Base-by-base conservation (phyloP, 2,888 invertebrate genomes). In the Prenolepis imparis region DNA sequence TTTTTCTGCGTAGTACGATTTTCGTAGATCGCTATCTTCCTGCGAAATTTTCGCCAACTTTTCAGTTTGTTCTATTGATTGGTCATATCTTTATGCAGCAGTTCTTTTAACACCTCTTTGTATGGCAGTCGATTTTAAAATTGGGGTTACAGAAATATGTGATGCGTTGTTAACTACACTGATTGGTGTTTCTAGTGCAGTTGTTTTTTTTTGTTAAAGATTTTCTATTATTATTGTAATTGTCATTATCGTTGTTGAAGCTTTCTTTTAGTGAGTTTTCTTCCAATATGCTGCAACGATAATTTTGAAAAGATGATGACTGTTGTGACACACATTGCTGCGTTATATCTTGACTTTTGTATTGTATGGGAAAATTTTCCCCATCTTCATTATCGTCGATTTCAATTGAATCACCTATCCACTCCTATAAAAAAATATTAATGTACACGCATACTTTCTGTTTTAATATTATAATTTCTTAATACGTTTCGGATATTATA, bases 41-140 rank as follows among this genome's bases (percentile, higher is more conserved):
- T 64, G 63, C 36, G 36, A 64, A 36, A 63, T 63, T 2, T n/a
- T 12, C 0, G 63, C 21, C 6, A 39, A 36, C 6, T 64, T 64
- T 36, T 64, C 63, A 64, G 36, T 64, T 12, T 64, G 36, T 39
- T 64, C 21, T 64, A 64, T 36, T 64, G 21, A 64, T 21, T 64
- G n/a, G n/a, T n/a, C n/a, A 64, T 64, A 64, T 39, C 36, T 64
- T n/a, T 36, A n/a, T n/a, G 63, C n/a, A 63, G 63, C 63, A 12
- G 63, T 36, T 64, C 36, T 64, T 64, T 36, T 64, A 64, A n/a
- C 11, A 36, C 12, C 63, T 28, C 2, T 21, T 4, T 55, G 9
- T 55, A 52, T 52, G 52, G 11, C 5, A 55, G 3, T 11, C 4
- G 55, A 55, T 11, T 55, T 55, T 55, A 21, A 55, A 21, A 21